Evolutionary conservation across 2,113 vertebrate species (phyloP).

Genomic region (Otolemur garnettii): DNA sequence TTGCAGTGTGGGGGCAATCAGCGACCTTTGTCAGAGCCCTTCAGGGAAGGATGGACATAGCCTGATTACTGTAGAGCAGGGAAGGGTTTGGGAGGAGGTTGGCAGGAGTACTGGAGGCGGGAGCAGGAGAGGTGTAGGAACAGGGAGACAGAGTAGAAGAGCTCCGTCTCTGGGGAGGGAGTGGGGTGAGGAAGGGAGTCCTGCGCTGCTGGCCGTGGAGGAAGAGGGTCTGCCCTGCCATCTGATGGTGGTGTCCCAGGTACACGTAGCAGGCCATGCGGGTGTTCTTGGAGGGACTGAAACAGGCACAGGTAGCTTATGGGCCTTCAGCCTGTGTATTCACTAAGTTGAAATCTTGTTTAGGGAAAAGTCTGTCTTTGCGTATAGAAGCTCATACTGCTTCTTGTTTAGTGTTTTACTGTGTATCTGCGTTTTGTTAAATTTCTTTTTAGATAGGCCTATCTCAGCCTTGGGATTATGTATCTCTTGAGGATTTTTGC

Average conservation of each 20-base stretch:
- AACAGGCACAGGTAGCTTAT: not conserved
- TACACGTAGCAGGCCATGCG: rapidly evolving
- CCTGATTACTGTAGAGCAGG: not conserved
- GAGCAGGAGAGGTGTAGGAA: no score
- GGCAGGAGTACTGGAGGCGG: not conserved
- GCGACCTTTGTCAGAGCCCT: not conserved
- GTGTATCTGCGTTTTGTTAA: conserved; percentile 31
- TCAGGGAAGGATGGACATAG: not conserved
- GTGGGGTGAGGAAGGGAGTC: no score
- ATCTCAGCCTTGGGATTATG: not conserved
- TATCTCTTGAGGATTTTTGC: not conserved
- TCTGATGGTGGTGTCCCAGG: rapidly evolving
- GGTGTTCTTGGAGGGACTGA: not conserved
- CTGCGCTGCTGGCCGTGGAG: not conserved
- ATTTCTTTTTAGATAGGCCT: not conserved
- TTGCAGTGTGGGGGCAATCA: not conserved
- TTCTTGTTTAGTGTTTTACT: not conserved
- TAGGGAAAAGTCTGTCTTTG: not conserved
- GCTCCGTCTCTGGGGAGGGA: not conserved
- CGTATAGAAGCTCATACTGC: not conserved
- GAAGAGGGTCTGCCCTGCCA: not conserved
- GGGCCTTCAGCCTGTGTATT: not conserved
- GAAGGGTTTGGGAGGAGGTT: not conserved
- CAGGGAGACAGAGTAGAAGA: not conserved
- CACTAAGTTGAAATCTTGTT: not conserved